Evolutionary conservation across 1,140 invertebrate species (phyloP), one percentile per base, ranked within the genome.

Genomic region (Trypoxylus dichotomus): DNA sequence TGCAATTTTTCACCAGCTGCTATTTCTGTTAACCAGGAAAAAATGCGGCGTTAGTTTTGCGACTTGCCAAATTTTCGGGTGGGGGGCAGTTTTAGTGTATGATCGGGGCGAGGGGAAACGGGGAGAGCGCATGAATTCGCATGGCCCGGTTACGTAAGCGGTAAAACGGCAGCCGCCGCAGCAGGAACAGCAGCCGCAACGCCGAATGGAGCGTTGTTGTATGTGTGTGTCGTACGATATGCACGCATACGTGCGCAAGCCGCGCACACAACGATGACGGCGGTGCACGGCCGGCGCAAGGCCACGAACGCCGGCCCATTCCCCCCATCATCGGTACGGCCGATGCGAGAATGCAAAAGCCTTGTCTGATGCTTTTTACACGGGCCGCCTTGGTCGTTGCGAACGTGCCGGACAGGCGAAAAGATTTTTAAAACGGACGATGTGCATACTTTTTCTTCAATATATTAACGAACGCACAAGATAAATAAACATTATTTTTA

Each of bases 1-100:
- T 80, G 79, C 79, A 78, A 79, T 79, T 82, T 82, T 79, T 80
- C 76, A 81, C 80, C 82, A 79, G 79, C 80, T 79, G 79, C 83
- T 84, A 84, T 82, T 84, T 84, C 83, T 84, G 83, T 81, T 80
- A 83, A 84, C 83, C 83, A 83, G 83, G 83, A 84, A 84, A 84
- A 83, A 84, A 84, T 83, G 79, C 77, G 60, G 76, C 5, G n/a
- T 47, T 63, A 82, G 76, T 77, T 79, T 79, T 25, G 77, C 81
- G 78, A 80, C 75, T 80, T 82, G 81, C 81, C 81, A 80, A 82
- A 82, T 80, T 79, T 63, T 63, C 25, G n/a, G 74, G 74, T 79
- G 80, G 78, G 79, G 78, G 77, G 78, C 15, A 29, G 72, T 43
- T 54, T 63, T 43, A 43, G 78, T 63, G 77, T 63, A 63, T 24